phyloP scores from a whole-genome alignment of 2,113 vertebrate species.

The Cebus imitator region DNA sequence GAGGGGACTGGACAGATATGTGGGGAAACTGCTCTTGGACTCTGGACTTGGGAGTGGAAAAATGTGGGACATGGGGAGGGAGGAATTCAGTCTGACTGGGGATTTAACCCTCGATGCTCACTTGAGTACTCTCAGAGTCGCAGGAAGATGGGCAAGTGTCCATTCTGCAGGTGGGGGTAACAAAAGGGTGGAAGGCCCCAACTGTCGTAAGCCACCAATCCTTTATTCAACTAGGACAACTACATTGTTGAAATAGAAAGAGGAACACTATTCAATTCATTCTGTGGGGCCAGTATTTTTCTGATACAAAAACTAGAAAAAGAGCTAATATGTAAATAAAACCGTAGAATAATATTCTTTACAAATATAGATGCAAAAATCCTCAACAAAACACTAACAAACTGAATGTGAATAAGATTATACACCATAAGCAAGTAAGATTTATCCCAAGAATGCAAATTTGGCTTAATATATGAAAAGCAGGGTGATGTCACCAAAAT shows the following conservation, averaged over 20 bases:
- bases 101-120: background rate
- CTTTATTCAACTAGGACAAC: background rate
- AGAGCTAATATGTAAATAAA: background rate
- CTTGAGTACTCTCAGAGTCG: background rate
- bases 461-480: background rate
- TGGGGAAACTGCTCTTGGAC: background rate
- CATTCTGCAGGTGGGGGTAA: background rate
- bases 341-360: background rate
- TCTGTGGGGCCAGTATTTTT: background rate
- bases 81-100: fast-evolving
- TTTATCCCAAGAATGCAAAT: background rate
- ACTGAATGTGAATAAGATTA: background rate
- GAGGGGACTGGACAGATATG: background rate
- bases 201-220: background rate
- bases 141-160: background rate
- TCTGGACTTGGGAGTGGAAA: too few species aligned
- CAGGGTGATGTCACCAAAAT: background rate
- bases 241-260: background rate
- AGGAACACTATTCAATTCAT: too few species aligned
- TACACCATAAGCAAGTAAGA: background rate
- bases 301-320: background rate
- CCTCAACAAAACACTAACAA: background rate
- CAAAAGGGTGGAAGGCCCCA: background rate
- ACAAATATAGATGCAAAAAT: background rate
- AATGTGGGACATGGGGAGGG: background rate